These are phyloP conservation scores for Drosophila pseudoobscura DNA, from an alignment of 1,140 invertebrate genomes.

Conservation along the genomic window DNA sequence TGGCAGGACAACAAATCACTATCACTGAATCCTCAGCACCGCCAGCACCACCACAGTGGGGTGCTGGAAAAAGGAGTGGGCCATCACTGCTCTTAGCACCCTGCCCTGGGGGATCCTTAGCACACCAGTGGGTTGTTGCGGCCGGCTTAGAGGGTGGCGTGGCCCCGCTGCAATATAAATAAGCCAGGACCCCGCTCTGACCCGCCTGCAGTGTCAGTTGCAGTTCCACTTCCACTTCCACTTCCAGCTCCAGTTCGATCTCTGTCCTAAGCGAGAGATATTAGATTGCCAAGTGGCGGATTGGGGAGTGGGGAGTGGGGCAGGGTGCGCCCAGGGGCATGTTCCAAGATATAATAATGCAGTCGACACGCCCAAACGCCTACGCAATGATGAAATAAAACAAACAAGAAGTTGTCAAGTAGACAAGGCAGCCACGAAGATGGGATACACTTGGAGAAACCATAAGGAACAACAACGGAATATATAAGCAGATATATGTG, in stretches of 20 bases:
- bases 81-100: too few species aligned
- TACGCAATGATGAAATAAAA: not conserved
- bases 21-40: conserved; percentile 2
- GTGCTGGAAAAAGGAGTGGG: not conserved
- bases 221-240: conserved; percentile 46
- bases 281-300: conserved; percentile 19
- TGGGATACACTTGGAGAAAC: not conserved
- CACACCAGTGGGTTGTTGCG: conserved; percentile 23
- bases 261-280: conserved; percentile 54
- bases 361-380: conserved; percentile 2
- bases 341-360: conserved; percentile 35
- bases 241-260: conserved; percentile 55
- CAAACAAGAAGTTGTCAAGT: not conserved
- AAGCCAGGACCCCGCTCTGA: conserved; percentile 29
- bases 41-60: conserved; percentile 21
- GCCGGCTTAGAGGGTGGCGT: too few species aligned
- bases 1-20: conserved; percentile 77
- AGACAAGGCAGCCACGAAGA: not conserved
- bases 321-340: conserved; percentile 5
- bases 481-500: too few species aligned
- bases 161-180: conserved; percentile 53
- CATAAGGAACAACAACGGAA: too few species aligned
- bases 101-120: not conserved
- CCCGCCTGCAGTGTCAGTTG: conserved; percentile 56
- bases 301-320: not conserved